Evolutionary conservation across 2,113 vertebrate genomes (phyloP).

Genomic region (Ailurus styani): DNA sequence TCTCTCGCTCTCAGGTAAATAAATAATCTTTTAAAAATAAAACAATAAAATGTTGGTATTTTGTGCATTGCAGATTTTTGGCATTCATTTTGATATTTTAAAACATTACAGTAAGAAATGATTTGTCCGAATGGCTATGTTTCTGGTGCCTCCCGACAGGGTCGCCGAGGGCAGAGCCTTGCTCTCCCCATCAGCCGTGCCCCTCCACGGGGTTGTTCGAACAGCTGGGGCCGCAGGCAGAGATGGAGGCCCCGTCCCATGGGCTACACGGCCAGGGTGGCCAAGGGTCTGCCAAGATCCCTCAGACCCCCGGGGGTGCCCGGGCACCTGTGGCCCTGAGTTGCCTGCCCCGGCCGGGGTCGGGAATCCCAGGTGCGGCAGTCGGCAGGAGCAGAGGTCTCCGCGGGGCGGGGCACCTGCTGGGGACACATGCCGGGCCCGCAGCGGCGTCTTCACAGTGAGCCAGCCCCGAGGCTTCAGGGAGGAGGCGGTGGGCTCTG

Average conservation of each 20-base stretch:
- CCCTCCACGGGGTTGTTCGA: fast-evolving
- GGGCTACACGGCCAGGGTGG: background rate
- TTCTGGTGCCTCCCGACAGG: background rate
- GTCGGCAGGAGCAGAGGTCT: background rate
- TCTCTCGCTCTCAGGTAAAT: too few relatives aligned
- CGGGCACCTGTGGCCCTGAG: fast-evolving
- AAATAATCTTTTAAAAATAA: too few relatives aligned
- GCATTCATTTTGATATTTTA: background rate
- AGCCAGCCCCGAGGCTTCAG: background rate
- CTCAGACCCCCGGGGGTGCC: fast-evolving
- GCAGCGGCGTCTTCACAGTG: background rate
- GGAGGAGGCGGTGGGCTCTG: fast-evolving
- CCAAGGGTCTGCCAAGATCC: fast-evolving
- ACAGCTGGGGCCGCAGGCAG: background rate
- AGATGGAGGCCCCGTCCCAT: fast-evolving
- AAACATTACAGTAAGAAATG: background rate
- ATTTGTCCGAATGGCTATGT: too few relatives aligned
- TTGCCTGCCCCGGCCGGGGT: background rate
- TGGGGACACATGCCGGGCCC: fast-evolving
- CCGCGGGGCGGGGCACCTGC: fast-evolving
- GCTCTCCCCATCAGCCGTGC: background rate
- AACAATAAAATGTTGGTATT: background rate
- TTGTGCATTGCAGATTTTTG: background rate
- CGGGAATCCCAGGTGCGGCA: fast-evolving
- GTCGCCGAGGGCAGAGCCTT: background rate